Conservation (phyloP, 2,888 invertebrate species). For the Geophilus truncorum region DNA sequence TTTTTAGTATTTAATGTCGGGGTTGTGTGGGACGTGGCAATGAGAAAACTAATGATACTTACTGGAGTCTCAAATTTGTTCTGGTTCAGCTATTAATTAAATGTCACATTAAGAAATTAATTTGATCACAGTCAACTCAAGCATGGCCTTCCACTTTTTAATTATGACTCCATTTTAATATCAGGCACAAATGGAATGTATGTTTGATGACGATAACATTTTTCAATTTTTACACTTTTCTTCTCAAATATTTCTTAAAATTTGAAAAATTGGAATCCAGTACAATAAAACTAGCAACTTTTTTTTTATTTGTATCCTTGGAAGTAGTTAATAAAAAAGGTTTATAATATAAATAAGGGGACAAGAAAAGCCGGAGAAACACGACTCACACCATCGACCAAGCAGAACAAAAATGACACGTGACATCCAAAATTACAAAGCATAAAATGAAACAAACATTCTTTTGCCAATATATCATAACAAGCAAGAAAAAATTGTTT, state of each 20-base stretch:
- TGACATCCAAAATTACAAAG: neutral
- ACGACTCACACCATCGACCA: neutral
- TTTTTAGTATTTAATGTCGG: too few relatives aligned
- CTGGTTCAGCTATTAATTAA: neutral
- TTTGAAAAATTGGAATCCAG: too few relatives aligned
- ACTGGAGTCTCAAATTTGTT: neutral
- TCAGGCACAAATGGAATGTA: neutral
- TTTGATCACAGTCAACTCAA: neutral
- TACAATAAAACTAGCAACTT: too few relatives aligned
- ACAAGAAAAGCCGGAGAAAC: neutral
- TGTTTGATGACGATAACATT: slow-evolving; percentile 8
- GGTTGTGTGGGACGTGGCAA: too few relatives aligned
- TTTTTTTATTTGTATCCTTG: too few relatives aligned
- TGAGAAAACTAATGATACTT: neutral
- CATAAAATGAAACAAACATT: slow-evolving; percentile 6
- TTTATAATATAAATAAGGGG: too few relatives aligned
- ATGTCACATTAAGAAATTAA: slow-evolving; percentile 16
- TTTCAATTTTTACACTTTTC: neutral
- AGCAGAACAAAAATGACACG: neutral
- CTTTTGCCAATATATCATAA: neutral
- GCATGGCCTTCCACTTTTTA: neutral
- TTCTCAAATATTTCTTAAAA: too few relatives aligned
- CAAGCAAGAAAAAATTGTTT: neutral
- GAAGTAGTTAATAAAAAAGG: too few relatives aligned
- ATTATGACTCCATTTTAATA: slow-evolving; percentile 4